phyloP scores from a whole-genome alignment of 2,888 invertebrate genomes.

The Eupithecia vulgata region DNA sequence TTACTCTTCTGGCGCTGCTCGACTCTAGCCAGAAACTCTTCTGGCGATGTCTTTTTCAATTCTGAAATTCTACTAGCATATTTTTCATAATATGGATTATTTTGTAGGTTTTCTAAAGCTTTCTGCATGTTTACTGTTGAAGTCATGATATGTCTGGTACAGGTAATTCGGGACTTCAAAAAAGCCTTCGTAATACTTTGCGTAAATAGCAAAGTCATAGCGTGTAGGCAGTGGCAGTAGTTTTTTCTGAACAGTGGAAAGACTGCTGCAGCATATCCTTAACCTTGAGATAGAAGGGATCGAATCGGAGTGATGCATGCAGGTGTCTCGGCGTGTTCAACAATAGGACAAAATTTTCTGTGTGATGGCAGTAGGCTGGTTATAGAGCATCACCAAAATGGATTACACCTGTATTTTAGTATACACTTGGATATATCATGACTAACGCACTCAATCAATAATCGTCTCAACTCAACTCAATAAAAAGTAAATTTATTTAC shows the following conservation, averaged over 20 bases:
- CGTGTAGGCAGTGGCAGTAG: neutral
- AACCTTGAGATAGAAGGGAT: neutral
- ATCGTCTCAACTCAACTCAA: no score
- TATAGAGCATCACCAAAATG: neutral
- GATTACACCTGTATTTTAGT: neutral
- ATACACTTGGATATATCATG: neutral
- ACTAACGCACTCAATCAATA: neutral
- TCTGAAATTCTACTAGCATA: conserved; percentile 90
- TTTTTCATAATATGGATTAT: conserved; percentile 92
- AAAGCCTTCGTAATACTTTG: conserved; percentile 8
- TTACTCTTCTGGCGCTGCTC: conserved; percentile 78
- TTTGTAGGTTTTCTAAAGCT: conserved; percentile 81
- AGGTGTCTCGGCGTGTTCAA: neutral
- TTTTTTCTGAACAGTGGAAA: neutral
- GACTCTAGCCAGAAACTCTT: conserved; percentile 87
- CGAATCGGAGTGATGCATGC: neutral
- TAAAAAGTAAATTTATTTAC: no score
- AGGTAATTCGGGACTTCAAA: conserved; percentile 7
- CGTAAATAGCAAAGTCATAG: conserved; percentile 9
- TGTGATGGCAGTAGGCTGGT: neutral
- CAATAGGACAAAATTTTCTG: neutral
- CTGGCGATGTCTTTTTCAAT: conserved; percentile 89
- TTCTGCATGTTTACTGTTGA: conserved; percentile 73
- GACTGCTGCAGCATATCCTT: neutral
- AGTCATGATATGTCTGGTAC: conserved; percentile 19